Base-by-base conservation (phyloP, 2,888 invertebrate genomes). In the Desoria tigrina region DNA sequence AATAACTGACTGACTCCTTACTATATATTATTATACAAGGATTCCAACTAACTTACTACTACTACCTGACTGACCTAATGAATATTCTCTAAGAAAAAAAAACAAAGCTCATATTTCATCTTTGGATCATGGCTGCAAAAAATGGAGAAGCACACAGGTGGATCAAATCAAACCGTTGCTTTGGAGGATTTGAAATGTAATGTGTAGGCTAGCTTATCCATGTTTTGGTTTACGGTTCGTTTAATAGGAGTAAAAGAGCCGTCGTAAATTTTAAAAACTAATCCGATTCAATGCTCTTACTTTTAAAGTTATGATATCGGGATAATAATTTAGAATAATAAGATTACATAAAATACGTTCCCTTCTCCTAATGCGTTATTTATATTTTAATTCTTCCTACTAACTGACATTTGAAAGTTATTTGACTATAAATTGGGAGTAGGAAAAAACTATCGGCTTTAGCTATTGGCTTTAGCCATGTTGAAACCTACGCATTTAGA, bases 91-190 rank as follows among this genome's bases (percentile, higher is more conserved):
- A 57, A 57, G 39, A 32, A 11, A 32, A 4, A 32, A 32, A 11
- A 54, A 28, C 54, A 26, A 54, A 54, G 28, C 56, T 57, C 56
- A 57, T 57, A 57, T 57, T 57, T 57, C 56, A 57, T 57, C 42
- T 39, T 2, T 55, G 37, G 55, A 55, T 45, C 16, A 18, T 45
- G 45, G 45, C 4, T 45, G 45, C 14, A 55, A 55, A 55, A 55
- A 55, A 28, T 3, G 4, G 42, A 21, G 37, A 21, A 45, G 24
- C 56, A 57, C 56, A 57, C 56, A 57, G 56, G 56, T 57, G 56
- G 18, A 57, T 57, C 56, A 37, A 57, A 57, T 57, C 56, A 57
- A 57, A 23, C 26, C 45, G 45, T 45, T 45, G 6, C 4, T 16
- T 18, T 45, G 9, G 9, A 6, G 45, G 39, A 39, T 11, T 39